These are phyloP conservation scores for Sturmia bella DNA, from an alignment of 2,888 invertebrate species.

Conservation along the genomic window DNA sequence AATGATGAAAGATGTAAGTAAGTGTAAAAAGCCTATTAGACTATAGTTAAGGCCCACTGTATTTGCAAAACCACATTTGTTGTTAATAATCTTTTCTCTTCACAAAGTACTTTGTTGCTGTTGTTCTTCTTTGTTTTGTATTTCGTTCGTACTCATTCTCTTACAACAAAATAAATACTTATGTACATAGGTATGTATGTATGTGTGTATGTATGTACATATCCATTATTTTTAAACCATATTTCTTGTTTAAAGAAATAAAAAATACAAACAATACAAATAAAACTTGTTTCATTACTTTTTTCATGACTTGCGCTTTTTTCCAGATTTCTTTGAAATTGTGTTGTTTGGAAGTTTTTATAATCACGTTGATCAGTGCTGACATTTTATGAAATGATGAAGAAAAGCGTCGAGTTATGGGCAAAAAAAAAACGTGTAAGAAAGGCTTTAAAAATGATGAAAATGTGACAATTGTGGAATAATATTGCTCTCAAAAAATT, in stretches of 20 bases:
- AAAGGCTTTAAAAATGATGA: no score
- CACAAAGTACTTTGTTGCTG: slow-evolving; percentile 15
- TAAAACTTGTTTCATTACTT: slow-evolving; percentile 60
- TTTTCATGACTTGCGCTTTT: slow-evolving; percentile 55
- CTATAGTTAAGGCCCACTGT: no score
- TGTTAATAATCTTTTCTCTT: slow-evolving; percentile 33
- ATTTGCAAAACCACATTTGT: no score
- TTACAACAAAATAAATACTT: slow-evolving; percentile 37
- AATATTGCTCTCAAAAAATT: no score
- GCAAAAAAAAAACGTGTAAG: no score
- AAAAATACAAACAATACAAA: background rate
- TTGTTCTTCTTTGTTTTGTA: slow-evolving; percentile 23
- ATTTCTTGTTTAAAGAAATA: slow-evolving; percentile 39
- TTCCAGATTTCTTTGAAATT: slow-evolving; percentile 50
- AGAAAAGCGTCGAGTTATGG: no score
- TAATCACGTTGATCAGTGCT: slow-evolving; percentile 40
- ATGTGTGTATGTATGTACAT: no score
- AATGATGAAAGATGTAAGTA: no score
- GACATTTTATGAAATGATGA: no score
- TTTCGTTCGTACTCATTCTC: slow-evolving; percentile 7
- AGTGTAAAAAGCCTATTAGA: no score
- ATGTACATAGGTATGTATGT: no score
- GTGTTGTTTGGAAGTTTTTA: slow-evolving; percentile 7
- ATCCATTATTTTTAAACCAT: slow-evolving; percentile 31
- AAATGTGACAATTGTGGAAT: no score